Conservation (phyloP, 2,113 vertebrate species). For the Malurus elegans region DNA sequence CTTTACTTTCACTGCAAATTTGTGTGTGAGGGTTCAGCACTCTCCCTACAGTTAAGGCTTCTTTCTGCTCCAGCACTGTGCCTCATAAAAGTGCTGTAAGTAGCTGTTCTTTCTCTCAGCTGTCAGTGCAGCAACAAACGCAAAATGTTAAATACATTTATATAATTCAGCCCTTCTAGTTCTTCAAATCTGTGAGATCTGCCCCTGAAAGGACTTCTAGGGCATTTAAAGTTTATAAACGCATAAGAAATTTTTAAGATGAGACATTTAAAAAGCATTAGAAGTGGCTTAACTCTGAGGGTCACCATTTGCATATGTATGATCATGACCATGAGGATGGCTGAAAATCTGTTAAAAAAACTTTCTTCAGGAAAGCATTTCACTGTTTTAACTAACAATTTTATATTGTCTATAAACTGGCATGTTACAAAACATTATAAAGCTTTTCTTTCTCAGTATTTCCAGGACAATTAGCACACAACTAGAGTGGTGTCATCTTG, state of each 20-base stretch:
- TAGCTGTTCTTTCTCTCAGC: background rate
- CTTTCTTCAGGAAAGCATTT: background rate
- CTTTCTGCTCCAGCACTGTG: background rate
- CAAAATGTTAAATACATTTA: background rate
- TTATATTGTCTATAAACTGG: background rate
- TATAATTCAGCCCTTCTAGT: background rate
- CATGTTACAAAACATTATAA: background rate
- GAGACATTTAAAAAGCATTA: background rate
- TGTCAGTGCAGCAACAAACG: background rate
- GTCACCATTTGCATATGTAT: background rate
- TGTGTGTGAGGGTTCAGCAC: background rate
- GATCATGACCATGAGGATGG: background rate
- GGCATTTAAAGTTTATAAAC: background rate
- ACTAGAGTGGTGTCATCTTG: background rate
- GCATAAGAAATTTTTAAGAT: background rate
- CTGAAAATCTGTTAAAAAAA: background rate
- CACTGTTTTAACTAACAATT: background rate
- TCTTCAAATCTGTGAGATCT: background rate
- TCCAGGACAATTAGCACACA: constrained; percentile 12
- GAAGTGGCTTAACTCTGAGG: background rate
- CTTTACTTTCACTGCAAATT: background rate
- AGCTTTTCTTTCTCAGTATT: background rate
- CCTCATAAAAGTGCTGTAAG: background rate
- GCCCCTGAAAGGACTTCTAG: background rate
- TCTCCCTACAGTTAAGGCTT: background rate